These are phyloP conservation scores for Erannis defoliaria DNA, from an alignment of 2,888 invertebrate species.

Conservation along the genomic window DNA sequence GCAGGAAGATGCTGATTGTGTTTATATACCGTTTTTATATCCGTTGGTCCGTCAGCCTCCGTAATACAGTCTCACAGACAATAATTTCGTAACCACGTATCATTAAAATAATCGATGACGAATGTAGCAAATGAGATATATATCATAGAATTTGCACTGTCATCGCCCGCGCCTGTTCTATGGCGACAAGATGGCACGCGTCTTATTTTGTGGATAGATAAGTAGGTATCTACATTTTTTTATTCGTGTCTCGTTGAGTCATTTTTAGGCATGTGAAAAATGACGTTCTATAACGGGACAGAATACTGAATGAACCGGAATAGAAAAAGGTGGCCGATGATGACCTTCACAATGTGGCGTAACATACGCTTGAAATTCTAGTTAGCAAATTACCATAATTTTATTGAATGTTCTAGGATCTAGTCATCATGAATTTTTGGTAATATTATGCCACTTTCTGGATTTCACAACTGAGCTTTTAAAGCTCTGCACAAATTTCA, in stretches of 20 bases:
- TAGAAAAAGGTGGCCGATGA: not conserved
- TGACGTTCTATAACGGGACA: constrained; percentile 6
- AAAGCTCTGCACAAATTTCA: too few species aligned
- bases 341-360: constrained; percentile 13
- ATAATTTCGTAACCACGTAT: not conserved
- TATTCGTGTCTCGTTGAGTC: constrained; percentile 7
- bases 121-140: not conserved
- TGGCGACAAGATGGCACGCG: constrained; percentile 9
- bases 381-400: not conserved
- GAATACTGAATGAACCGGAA: constrained; percentile 9
- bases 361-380: not conserved
- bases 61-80: not conserved
- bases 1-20: too few species aligned
- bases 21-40: too few species aligned
- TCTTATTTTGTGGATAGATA: constrained; percentile 1
- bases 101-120: not conserved
- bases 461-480: too few species aligned
- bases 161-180: constrained; percentile 10
- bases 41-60: not conserved
- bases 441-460: not conserved
- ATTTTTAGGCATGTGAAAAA: constrained; percentile 12
- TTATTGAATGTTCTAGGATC: not conserved
- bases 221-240: not conserved
- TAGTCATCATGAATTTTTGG: not conserved
- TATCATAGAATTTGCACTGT: constrained; percentile 3